Conservation (phyloP, 2,797 vertebrate genomes). For the Eulemur albifrons region DNA sequence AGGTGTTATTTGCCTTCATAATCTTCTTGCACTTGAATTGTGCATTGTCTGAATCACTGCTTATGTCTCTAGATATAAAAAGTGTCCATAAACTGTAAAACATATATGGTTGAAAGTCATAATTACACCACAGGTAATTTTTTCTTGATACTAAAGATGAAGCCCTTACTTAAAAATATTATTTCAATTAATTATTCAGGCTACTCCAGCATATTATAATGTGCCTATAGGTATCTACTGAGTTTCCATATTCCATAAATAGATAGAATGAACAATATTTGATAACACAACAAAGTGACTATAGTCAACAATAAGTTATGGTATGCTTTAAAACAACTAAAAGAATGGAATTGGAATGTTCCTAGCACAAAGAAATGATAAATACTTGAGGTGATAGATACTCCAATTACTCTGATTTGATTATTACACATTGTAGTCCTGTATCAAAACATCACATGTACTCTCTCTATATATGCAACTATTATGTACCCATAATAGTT, state of each 20-base stretch:
- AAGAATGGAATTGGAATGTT: background rate
- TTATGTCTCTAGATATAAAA: background rate
- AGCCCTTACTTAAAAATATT: background rate
- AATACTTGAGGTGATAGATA: background rate
- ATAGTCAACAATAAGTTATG: background rate
- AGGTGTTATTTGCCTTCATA: background rate
- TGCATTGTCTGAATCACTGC: background rate
- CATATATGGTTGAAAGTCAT: background rate
- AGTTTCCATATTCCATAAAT: background rate
- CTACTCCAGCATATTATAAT: background rate
- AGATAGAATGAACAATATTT: background rate
- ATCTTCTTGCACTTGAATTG: background rate
- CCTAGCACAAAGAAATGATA: background rate
- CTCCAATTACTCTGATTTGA: background rate
- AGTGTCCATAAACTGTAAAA: background rate
- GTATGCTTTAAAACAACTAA: background rate
- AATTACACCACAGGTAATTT: background rate
- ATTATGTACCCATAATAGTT: background rate
- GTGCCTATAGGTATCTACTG: background rate
- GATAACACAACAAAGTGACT: background rate
- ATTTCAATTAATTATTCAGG: background rate
- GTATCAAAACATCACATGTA: background rate
- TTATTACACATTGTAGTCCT: background rate
- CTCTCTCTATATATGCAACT: background rate
- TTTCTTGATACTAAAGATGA: background rate